Evolutionary conservation across 2,888 invertebrate genomes (phyloP), one percentile per base, ranked within the genome.

Genomic region (Brachypalpus laphriformis): DNA sequence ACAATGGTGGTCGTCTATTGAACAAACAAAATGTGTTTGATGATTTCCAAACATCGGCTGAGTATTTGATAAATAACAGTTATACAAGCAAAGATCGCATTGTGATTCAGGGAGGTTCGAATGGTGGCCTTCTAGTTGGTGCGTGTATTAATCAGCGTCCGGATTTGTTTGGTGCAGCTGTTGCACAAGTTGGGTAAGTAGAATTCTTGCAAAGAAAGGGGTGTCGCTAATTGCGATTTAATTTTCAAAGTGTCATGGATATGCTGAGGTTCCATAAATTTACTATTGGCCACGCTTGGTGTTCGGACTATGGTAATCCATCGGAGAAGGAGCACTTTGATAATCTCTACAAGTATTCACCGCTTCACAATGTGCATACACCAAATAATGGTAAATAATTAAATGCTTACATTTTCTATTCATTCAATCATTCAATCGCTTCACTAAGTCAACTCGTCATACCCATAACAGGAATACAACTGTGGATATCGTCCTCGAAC

Each of bases 1-100:
- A 99, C 93, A 97, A 98, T 91, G 96, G 94, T 5, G 99, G 99
- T 1, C 95, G 97, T 20, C 93, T 97, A 83, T 94, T 95, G 2
- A 98, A 98, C 90, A 99, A 99, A 91, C 99, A 99, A 93, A 99
- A 99, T 92, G 97, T 96, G 54, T 99, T 99, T 92, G 97, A 99
- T 92, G 99, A 99, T 93, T 99, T 99, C 92, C 97, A 97, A 90
- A 93, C 94, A 70, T 98, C 98, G 0, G 99, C 97, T 0, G 95
- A 98, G 92, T 98, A 96, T 93, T 94, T 99, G 51, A 94, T 98
- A 22, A 90, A 93, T 5, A 94, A 97, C 88, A 94, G 95, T n/a
- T 98, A 97, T 92, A 98, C 98, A 0, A 93, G 91, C 22, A 93
- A 95, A 8, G 92, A 94, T 66, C 96, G 95, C 90, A 91, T 99